Evolutionary conservation across 2,797 vertebrate genomes (phyloP).

Genomic region (Liparis tanakae): DNA sequence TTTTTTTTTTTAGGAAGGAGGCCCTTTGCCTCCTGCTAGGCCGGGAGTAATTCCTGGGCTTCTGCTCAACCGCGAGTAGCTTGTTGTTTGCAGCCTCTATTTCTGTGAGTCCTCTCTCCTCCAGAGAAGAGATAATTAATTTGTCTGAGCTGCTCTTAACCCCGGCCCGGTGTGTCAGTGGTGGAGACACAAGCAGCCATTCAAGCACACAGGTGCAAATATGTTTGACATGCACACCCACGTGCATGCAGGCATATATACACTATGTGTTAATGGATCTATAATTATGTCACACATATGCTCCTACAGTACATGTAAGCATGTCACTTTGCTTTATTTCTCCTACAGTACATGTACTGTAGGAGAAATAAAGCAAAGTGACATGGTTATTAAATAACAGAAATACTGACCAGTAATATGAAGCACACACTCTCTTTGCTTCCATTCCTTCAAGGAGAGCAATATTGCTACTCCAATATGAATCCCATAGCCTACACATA

Average conservation of each 20-base stretch:
- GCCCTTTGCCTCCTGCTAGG: constrained; percentile 40
- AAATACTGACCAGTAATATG: constrained; percentile 61
- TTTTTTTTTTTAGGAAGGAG: constrained; percentile 47
- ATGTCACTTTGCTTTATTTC: no score
- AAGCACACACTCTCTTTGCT: constrained; percentile 42
- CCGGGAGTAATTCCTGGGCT: constrained; percentile 49
- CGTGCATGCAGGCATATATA: constrained; percentile 16
- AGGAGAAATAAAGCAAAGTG: constrained; percentile 4
- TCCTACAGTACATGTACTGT: constrained; percentile 8
- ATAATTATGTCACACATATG: constrained; percentile 40
- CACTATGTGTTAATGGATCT: constrained; percentile 34
- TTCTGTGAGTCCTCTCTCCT: constrained; percentile 64
- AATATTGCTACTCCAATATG: constrained; percentile 73
- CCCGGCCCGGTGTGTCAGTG: constrained; percentile 49
- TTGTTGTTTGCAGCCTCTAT: constrained; percentile 53
- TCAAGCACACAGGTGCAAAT: constrained; percentile 50
- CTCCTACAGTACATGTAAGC: constrained; percentile 7
- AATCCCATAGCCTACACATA: constrained; percentile 48
- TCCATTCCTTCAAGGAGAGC: constrained; percentile 68
- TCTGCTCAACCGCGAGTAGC: constrained; percentile 47
- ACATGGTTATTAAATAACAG: constrained; percentile 46
- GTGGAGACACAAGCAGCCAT: constrained; percentile 20
- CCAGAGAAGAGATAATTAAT: constrained; percentile 73
- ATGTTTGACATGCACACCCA: constrained; percentile 27
- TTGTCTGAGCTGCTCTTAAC: constrained; percentile 76